Conservation (phyloP, 2,113 vertebrate species). For the Ahaetulla prasina region DNA sequence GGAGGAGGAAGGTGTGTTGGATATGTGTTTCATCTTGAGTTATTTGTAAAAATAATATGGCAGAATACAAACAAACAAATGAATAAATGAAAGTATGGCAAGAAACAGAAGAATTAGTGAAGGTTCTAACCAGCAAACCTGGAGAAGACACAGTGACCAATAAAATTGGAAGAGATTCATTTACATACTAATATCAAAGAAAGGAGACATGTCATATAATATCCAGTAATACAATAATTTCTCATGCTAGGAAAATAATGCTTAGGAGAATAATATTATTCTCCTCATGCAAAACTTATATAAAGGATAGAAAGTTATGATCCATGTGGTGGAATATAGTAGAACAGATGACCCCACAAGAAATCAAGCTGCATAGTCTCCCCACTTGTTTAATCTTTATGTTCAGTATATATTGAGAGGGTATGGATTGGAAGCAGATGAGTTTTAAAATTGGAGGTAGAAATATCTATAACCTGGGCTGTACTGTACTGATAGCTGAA, state of each 20-base stretch:
- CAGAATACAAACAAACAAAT: background rate
- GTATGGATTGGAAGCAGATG: background rate
- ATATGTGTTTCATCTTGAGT: background rate
- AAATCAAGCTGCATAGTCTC: background rate
- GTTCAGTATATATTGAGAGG: background rate
- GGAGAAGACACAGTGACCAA: background rate
- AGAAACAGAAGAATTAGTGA: background rate
- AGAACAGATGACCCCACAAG: background rate
- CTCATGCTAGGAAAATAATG: background rate
- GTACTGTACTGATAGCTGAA: background rate
- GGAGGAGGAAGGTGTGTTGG: background rate
- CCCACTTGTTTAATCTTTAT: background rate
- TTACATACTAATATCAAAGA: background rate
- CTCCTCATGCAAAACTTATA: background rate
- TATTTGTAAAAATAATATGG: background rate
- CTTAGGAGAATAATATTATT: background rate
- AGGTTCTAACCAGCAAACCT: background rate
- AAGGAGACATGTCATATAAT: background rate
- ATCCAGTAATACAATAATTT: background rate
- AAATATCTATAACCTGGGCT: background rate
- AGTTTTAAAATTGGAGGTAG: background rate
- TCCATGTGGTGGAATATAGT: background rate
- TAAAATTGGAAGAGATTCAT: background rate
- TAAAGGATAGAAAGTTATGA: background rate
- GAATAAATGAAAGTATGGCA: background rate